Base-by-base conservation (phyloP, 2,113 vertebrate species). In the Connochaetes taurinus region DNA sequence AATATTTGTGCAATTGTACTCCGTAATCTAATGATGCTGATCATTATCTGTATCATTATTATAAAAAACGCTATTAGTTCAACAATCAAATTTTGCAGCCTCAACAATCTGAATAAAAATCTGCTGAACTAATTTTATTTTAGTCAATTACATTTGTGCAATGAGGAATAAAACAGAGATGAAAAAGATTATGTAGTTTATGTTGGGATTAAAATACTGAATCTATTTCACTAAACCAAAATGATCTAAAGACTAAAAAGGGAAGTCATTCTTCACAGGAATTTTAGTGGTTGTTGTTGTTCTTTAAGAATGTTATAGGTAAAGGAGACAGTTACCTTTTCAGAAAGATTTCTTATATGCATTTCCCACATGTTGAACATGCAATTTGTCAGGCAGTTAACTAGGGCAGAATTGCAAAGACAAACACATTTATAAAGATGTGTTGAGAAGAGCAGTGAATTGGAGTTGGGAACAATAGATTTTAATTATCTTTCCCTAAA, bases 31-130 rank as follows among this genome's bases (percentile, higher is more conserved):
- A 98, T 96, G 96, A 98, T 98, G 97, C 91, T 98, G 84, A 97
- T 97, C 93, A 93, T 98, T 98, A 97, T 96, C 85, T 97, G 33
- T 96, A 62, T 93, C 90, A 58, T 98, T 98, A 98, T 98, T 97
- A 97, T 96, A 97, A 97, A 97, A 98, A 95, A 43, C 93, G 33
- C 40, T 89, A 33, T 86, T 97, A 36, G 58, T 98, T 91, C 80
- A 97, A 95, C 76, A 86, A 97, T 98, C 97, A 90, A 94, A 98
- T 83, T 95, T 98, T 92, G 55, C 88, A 71, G 55, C 50, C 98
- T 97, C 80, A 98, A 81, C 52, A 97, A 98, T 94, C 13, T 55
- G 33, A 98, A 94, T 88, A 97, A 90, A 83, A 95, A 6, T 36
- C 58, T 96, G 96, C 93, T 98, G 64, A 98, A 83, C 55, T 98